Evolutionary conservation across 2,797 vertebrate genomes (phyloP).

Genomic region (Anolis apletophallus): DNA sequence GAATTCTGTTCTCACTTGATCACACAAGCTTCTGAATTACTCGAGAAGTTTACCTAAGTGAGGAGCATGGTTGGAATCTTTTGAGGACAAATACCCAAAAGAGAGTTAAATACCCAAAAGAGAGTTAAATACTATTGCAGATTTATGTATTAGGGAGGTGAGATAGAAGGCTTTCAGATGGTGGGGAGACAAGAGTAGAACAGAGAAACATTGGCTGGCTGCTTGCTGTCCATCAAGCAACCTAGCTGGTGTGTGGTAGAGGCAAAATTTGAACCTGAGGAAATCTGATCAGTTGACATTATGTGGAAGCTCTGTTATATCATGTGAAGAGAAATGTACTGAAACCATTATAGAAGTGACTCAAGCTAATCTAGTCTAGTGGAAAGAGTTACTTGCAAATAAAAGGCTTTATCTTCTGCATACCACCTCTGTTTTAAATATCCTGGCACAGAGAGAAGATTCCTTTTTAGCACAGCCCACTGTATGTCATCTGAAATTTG

Average conservation of each 20-base stretch:
- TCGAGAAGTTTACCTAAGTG: too few species aligned
- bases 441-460: conserved; percentile 33
- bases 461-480: conserved; percentile 13
- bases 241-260: background rate
- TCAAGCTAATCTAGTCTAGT: background rate
- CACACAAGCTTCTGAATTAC: background rate
- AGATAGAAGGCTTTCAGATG: too few species aligned
- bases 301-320: background rate
- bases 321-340: conserved; percentile 24
- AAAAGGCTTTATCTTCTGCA: background rate
- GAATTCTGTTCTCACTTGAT: background rate
- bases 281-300: background rate
- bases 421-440: conserved; percentile 54
- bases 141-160: background rate
- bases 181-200: background rate
- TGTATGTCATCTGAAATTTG: conserved; percentile 56
- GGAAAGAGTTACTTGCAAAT: background rate
- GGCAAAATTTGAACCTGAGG: background rate
- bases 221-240: background rate
- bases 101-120: background rate
- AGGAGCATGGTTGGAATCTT: too few species aligned
- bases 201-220: background rate
- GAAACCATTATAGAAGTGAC: conserved; percentile 31
- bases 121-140: background rate
- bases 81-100: background rate